Conservation (phyloP, 2,797 vertebrate genomes). For the Pachyuromys duprasi region DNA sequence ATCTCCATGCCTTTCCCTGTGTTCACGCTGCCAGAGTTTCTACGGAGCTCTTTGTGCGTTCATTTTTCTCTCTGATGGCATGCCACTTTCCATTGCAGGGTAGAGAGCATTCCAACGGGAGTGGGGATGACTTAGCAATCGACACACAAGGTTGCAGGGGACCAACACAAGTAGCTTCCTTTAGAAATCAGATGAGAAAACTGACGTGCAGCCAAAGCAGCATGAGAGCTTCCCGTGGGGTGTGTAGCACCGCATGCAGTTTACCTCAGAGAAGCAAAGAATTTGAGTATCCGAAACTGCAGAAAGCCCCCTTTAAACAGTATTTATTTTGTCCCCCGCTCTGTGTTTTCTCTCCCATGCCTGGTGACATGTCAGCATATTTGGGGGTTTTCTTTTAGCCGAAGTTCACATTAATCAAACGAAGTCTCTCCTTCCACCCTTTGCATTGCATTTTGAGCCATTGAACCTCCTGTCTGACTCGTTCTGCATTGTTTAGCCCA, state of each 20-base stretch:
- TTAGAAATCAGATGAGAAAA: constrained; percentile 80
- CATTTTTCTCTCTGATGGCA: constrained; percentile 78
- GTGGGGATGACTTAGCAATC: constrained; percentile 80
- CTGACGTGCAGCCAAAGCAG: constrained; percentile 81
- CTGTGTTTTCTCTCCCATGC: constrained; percentile 58
- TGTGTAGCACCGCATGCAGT: constrained; percentile 81
- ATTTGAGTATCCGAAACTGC: constrained; percentile 69
- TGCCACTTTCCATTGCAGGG: constrained; percentile 77
- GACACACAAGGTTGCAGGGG: constrained; percentile 77
- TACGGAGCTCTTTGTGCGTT: constrained; percentile 77
- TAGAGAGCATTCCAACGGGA: constrained; percentile 65
- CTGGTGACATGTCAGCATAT: constrained; percentile 46
- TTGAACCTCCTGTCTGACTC: constrained; percentile 75
- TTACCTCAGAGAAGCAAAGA: constrained; percentile 54
- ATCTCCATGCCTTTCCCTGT: constrained; percentile 52
- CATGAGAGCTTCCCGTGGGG: constrained; percentile 81
- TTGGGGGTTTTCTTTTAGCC: constrained; percentile 37
- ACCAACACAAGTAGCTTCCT: constrained; percentile 77
- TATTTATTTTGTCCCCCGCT: constrained; percentile 76
- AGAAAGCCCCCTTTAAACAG: constrained; percentile 71
- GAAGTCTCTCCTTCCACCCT: constrained; percentile 61
- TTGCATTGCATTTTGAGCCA: constrained; percentile 70
- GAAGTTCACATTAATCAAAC: constrained; percentile 79
- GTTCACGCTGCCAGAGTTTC: constrained; percentile 62
- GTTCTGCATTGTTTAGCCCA: constrained; percentile 78